A percentile compares a stretch with the other conserved stretches of the same genome.
These are phyloP conservation scores for Herpailurus yagouaroundi DNA, from an alignment of 2,113 vertebrate genomes.

Conservation along the genomic window DNA sequence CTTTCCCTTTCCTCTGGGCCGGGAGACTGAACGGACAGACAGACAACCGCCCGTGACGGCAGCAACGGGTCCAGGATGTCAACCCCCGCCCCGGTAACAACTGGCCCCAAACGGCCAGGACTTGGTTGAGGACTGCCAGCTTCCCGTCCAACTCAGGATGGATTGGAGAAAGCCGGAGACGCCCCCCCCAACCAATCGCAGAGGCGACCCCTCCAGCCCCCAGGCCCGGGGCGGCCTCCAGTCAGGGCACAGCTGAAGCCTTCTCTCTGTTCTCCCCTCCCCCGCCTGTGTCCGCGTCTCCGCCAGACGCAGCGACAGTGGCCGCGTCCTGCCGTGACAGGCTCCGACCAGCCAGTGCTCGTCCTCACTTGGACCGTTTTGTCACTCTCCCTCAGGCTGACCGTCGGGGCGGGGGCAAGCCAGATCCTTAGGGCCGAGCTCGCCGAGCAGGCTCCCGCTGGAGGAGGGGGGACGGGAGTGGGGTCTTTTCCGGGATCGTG, in stretches of 20 bases:
- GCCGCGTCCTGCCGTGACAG: fast-evolving
- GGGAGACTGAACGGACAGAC: fast-evolving
- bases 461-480: fast-evolving
- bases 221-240: not conserved
- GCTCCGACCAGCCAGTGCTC: fast-evolving
- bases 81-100: too few relatives aligned
- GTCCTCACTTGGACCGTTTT: not conserved
- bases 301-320: fast-evolving
- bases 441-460: fast-evolving
- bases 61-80: not conserved
- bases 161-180: fast-evolving
- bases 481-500: not conserved
- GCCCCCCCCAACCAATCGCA: fast-evolving
- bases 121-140: fast-evolving
- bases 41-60: fast-evolving
- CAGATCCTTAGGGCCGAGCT: fast-evolving
- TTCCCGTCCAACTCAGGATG: not conserved
- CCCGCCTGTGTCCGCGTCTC: fast-evolving
- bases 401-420: fast-evolving
- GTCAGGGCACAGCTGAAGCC: fast-evolving
- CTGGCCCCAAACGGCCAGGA: fast-evolving
- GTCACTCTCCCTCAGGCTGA: not conserved
- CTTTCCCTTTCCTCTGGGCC: not conserved
- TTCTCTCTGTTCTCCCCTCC: fast-evolving
- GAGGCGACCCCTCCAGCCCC: not conserved